A percentile compares a stretch with the other conserved stretches of the same genome.
These are phyloP conservation scores for Rhyacophila evoluta DNA, from an alignment of 2,888 invertebrate genomes.

Conservation along the genomic window DNA sequence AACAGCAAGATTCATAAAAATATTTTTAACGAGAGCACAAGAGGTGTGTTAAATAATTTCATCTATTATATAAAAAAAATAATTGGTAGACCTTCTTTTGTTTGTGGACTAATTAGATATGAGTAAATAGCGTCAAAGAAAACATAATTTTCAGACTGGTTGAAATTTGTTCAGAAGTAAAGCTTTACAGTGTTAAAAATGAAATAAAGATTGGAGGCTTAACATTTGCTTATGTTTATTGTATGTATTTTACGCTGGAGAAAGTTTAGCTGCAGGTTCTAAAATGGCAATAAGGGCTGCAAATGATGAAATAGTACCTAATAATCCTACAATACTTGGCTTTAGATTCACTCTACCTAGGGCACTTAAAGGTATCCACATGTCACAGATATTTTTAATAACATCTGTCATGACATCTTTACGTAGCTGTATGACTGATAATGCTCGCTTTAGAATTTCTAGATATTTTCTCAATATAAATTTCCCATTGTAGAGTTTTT, in stretches of 20 bases:
- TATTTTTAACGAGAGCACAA: too few relatives aligned
- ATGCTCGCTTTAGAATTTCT: slow-evolving; percentile 54
- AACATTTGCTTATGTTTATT: too few relatives aligned
- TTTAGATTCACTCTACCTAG: slow-evolving; percentile 83
- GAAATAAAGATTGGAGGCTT: too few relatives aligned
- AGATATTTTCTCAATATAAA: slow-evolving; percentile 55
- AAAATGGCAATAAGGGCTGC: slow-evolving; percentile 82
- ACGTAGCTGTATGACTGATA: slow-evolving; percentile 61
- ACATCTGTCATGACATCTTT: slow-evolving; percentile 84
- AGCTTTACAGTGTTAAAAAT: too few relatives aligned
- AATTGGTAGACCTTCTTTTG: too few relatives aligned
- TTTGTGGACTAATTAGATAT: too few relatives aligned
- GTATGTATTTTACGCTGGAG: slow-evolving; percentile 66
- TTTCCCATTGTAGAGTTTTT: neutral
- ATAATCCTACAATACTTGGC: slow-evolving; percentile 80
- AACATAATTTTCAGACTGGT: too few relatives aligned
- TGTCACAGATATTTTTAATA: slow-evolving; percentile 86
- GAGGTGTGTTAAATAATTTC: too few relatives aligned
- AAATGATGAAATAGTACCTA: slow-evolving; percentile 85
- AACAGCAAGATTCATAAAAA: too few relatives aligned
- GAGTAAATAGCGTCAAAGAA: too few relatives aligned
- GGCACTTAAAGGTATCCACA: slow-evolving; percentile 87
- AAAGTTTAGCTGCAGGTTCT: slow-evolving; percentile 82
- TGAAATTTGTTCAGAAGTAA: too few relatives aligned
- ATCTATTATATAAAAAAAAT: too few relatives aligned